Evolutionary conservation across 2,113 vertebrate genomes (phyloP).

Genomic region (Peromyscus maniculatus): DNA sequence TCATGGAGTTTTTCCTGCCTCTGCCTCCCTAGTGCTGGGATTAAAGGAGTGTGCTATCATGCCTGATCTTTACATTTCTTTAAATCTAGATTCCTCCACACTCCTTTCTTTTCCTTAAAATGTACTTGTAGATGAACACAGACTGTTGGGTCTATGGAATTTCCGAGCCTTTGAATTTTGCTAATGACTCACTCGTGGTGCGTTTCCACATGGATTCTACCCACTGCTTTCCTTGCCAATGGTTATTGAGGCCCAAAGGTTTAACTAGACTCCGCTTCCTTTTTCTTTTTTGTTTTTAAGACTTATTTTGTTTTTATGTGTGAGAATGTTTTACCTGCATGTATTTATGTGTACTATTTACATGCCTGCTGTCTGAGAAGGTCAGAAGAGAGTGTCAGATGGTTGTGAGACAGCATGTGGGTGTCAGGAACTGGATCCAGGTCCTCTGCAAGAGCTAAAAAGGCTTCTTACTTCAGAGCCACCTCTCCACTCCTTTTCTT

Average conservation of each 20-base stretch:
- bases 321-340: neutral
- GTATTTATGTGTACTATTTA: neutral
- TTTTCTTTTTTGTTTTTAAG: neutral
- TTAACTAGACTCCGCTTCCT: neutral
- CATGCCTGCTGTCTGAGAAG: neutral
- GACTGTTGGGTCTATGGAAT: neutral
- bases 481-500: neutral
- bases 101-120: conserved; percentile 23
- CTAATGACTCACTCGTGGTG: neutral
- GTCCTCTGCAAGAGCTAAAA: neutral
- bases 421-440: neutral
- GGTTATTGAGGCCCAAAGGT: neutral
- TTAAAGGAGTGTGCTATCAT: neutral
- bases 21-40: neutral
- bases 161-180: conserved; percentile 27
- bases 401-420: neutral
- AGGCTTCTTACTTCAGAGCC: neutral
- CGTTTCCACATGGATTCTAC: too few species aligned
- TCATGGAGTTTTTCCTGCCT: neutral
- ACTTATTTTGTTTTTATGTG: neutral
- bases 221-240: neutral
- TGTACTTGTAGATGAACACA: conserved; percentile 27
- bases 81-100: neutral
- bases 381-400: neutral
- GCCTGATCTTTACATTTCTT: conserved; percentile 21